phyloP scores from a whole-genome alignment of 1,140 invertebrate species.

The Zaprionus davidi region DNA sequence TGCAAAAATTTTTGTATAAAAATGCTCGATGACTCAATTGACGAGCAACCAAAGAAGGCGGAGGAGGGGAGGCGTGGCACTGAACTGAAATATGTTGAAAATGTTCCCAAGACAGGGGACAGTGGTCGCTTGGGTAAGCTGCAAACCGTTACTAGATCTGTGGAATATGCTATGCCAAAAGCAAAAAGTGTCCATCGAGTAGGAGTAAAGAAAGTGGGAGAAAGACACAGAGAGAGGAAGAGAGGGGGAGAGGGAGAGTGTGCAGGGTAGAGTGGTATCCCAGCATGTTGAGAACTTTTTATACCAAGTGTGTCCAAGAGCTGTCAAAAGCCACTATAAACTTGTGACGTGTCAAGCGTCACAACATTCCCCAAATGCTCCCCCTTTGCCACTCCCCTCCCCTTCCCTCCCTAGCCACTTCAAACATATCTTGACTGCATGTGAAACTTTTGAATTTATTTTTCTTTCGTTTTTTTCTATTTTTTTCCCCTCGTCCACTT shows the following conservation, averaged over 20 bases:
- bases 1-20: constrained; percentile 42
- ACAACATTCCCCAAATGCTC: constrained; percentile 52
- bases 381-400: background rate
- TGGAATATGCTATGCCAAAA: constrained; percentile 20
- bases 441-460: constrained; percentile 77
- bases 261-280: background rate
- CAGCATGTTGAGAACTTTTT: constrained; percentile 47
- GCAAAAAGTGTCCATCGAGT: constrained; percentile 24
- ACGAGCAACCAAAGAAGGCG: constrained; percentile 3
- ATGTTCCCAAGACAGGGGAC: constrained; percentile 38
- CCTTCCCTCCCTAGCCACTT: background rate
- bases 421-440: constrained; percentile 43
- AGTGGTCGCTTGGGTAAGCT: background rate
- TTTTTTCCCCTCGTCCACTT: background rate
- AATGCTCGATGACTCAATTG: constrained; percentile 47
- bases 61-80: background rate
- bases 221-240: background rate
- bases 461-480: constrained; percentile 34
- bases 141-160: constrained; percentile 25
- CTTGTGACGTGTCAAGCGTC: constrained; percentile 82
- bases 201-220: background rate
- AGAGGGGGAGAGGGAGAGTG: background rate
- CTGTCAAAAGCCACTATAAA: constrained; percentile 84
- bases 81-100: constrained; percentile 34
- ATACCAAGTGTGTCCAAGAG: constrained; percentile 70